Base-by-base conservation (phyloP, 2,888 invertebrate genomes). In the Caenorhabditis plicata region DNA sequence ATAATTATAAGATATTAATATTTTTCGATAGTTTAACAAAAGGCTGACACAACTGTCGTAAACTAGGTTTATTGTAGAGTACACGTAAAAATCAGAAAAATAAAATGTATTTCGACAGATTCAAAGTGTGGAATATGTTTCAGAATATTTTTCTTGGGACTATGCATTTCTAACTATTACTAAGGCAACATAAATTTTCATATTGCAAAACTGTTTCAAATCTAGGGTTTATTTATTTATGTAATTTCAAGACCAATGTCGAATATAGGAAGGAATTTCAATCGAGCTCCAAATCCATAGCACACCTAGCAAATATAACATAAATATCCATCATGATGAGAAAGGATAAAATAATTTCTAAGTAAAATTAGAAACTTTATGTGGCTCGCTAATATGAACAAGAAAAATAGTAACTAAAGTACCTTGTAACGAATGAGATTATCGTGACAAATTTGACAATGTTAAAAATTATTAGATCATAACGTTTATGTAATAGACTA, bases 91-190 rank as follows among this genome's bases (percentile, higher is more conserved):
- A n/a, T n/a, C n/a, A n/a, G n/a, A n/a, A n/a, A n/a, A n/a, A n/a
- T n/a, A n/a, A n/a, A n/a, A n/a, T n/a, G n/a, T n/a, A n/a, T n/a
- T n/a, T n/a, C n/a, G n/a, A n/a, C n/a, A n/a, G n/a, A n/a, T n/a
- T n/a, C n/a, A n/a, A n/a, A 33, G 81, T 82, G 15, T 85, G 88
- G 87, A 85, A 90, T 78, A 86, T 98, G 45, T 85, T 99, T 46
- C 90, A 96, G 33, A 98, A 96, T 83, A 93, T 95, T 84, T 98
- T 98, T 36, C 88, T 89, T 62, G 87, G 90, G 71, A 85, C 98
- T 73, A 87, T 95, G 83, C 91, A 92, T 36, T 95, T 98, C 8
- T 94, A 96, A 73, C 92, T 93, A 81, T 92, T 95, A 0, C 91
- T 99, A 90, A 87, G 88, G 49, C 98, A 98, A 84, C 87, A 89